phyloP scores from a whole-genome alignment of 2,888 invertebrate genomes.

The Acanthopleura granulata region DNA sequence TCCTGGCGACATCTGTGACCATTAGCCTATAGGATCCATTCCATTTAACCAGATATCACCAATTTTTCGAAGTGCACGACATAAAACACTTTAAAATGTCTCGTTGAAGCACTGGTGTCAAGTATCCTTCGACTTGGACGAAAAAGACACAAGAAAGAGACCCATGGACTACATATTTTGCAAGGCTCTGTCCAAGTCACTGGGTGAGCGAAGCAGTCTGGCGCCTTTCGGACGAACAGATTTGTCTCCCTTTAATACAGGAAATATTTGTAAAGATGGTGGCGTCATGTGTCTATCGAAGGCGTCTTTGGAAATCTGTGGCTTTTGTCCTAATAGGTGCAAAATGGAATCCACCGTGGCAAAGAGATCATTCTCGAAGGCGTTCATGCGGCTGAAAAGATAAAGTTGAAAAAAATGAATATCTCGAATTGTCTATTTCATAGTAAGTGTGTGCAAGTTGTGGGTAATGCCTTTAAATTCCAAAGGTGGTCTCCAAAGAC shows the following conservation, averaged over 20 bases:
- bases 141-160: no score
- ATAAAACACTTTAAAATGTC: no score
- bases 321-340: constrained; percentile 62
- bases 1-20: no score
- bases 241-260: constrained; percentile 20
- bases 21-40: no score
- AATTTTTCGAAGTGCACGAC: no score
- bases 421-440: no score
- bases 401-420: not conserved
- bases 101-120: no score
- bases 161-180: not conserved
- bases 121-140: no score
- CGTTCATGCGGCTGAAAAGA: constrained; percentile 64
- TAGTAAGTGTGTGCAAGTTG: no score
- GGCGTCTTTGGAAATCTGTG: constrained; percentile 36
- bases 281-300: not conserved
- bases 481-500: no score
- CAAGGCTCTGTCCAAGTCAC: constrained; percentile 37
- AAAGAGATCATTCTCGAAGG: constrained; percentile 64
- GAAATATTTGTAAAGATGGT: not conserved
- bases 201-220: constrained; percentile 46
- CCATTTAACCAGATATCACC: no score
- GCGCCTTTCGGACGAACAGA: constrained; percentile 37
- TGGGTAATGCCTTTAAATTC: no score
- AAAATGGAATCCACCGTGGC: constrained; percentile 66